phyloP scores from a whole-genome alignment of 2,888 invertebrate species.

The Rhingia campestris region DNA sequence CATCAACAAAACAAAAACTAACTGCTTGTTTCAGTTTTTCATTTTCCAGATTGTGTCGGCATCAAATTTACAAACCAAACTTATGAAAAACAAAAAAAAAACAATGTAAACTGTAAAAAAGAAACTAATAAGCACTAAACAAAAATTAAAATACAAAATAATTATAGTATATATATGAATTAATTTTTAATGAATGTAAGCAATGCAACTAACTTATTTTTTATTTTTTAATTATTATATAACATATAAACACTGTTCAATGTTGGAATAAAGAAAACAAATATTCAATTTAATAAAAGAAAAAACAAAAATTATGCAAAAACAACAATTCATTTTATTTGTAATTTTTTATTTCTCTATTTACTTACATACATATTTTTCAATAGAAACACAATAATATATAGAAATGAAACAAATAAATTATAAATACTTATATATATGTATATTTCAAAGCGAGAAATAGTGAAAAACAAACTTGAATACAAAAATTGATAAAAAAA shows the following conservation, averaged over 20 bases:
- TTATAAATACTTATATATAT: slow-evolving; percentile 24
- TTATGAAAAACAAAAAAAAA: slow-evolving; percentile 18
- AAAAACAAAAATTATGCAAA: slow-evolving; percentile 25
- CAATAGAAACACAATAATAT: slow-evolving; percentile 41
- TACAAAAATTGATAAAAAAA: slow-evolving; percentile 20
- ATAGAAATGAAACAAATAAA: slow-evolving; percentile 39
- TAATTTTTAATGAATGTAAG: slow-evolving; percentile 68
- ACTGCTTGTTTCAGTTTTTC: slow-evolving; percentile 47
- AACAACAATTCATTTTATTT: slow-evolving; percentile 59
- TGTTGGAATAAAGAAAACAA: slow-evolving; percentile 47
- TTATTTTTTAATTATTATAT: slow-evolving; percentile 66
- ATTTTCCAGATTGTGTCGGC: slow-evolving; percentile 37
- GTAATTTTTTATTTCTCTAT: slow-evolving; percentile 29
- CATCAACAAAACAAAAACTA: slow-evolving; percentile 18
- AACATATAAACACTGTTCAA: slow-evolving; percentile 71
- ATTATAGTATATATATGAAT: slow-evolving; percentile 69
- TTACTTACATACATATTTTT: slow-evolving; percentile 33
- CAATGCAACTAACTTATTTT: slow-evolving; percentile 74
- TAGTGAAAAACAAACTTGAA: slow-evolving; percentile 30
- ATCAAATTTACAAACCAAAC: slow-evolving; percentile 24
- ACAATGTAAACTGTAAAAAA: slow-evolving; percentile 54
- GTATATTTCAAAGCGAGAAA: slow-evolving; percentile 47
- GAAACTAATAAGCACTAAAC: slow-evolving; percentile 53
- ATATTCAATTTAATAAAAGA: slow-evolving; percentile 65
- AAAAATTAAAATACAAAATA: slow-evolving; percentile 65